Evolutionary conservation across 2,797 vertebrate genomes (phyloP).

Genomic region (Aulostomus chinensis): DNA sequence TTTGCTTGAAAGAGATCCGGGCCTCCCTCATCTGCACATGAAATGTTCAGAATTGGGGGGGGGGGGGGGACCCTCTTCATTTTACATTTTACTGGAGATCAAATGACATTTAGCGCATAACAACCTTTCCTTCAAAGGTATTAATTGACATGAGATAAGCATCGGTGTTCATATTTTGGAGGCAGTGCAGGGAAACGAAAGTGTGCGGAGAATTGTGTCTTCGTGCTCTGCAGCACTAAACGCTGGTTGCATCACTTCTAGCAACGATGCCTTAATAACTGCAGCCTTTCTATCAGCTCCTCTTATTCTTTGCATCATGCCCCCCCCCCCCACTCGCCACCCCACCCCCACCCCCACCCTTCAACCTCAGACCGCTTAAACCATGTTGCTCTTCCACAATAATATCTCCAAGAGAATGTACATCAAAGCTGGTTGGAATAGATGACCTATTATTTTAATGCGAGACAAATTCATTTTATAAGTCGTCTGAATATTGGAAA

Average conservation of each 20-base stretch:
- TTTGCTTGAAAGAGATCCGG: conserved; percentile 14
- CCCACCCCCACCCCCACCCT: too few species aligned
- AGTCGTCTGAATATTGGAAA: not conserved
- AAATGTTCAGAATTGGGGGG: too few species aligned
- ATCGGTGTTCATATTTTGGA: too few species aligned
- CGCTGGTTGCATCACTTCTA: conserved; percentile 55
- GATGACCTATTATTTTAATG: not conserved
- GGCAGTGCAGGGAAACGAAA: conserved; percentile 40
- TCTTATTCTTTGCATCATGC: conserved; percentile 52
- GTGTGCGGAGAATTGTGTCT: conserved; percentile 28
- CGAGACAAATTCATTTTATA: not conserved
- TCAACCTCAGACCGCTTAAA: conserved; percentile 15
- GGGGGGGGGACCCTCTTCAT: too few species aligned
- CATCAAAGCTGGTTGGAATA: conserved; percentile 13
- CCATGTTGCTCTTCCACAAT: conserved; percentile 13
- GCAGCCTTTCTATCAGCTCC: conserved; percentile 33
- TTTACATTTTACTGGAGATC: conserved; percentile 1
- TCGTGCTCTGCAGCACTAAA: conserved; percentile 41
- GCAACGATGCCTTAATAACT: conserved; percentile 35
- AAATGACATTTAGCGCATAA: conserved; percentile 4
- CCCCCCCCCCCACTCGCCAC: conserved; percentile 18
- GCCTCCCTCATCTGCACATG: conserved; percentile 30
- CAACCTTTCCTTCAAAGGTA: too few species aligned
- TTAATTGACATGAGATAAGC: too few species aligned
- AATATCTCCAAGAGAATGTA: conserved; percentile 28